These are phyloP conservation scores for Drosophila diplacantha DNA, from an alignment of 2,888 invertebrate species.

Conservation along the genomic window DNA sequence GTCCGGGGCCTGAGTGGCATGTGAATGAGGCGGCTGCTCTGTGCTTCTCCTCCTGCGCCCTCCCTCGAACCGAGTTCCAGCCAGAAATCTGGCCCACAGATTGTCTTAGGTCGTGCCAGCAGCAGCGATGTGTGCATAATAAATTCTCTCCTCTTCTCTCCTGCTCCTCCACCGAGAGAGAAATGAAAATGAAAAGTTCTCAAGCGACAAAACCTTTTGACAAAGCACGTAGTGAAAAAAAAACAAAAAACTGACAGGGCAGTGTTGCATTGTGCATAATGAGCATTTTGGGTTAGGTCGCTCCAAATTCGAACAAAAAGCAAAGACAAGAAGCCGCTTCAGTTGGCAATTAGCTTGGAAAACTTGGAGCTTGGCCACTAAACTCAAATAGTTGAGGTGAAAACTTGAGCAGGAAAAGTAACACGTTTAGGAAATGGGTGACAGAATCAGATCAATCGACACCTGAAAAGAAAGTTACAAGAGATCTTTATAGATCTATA, in stretches of 20 bases:
- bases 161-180: slow-evolving; percentile 16
- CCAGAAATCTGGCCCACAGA: slow-evolving; percentile 42
- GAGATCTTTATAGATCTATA: no score
- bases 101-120: slow-evolving; percentile 70
- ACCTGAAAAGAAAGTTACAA: slow-evolving; percentile 5
- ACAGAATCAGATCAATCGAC: slow-evolving; percentile 22
- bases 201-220: slow-evolving; percentile 57
- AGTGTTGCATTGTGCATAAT: slow-evolving; percentile 24
- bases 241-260: neutral
- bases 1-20: slow-evolving; percentile 59
- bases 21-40: slow-evolving; percentile 59
- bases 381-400: slow-evolving; percentile 21
- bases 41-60: neutral
- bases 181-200: slow-evolving; percentile 68
- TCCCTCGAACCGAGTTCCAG: neutral
- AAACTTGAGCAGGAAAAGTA: slow-evolving; percentile 15
- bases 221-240: slow-evolving; percentile 49
- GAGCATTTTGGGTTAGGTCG: slow-evolving; percentile 42
- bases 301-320: slow-evolving; percentile 47
- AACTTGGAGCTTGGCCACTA: slow-evolving; percentile 15
- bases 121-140: slow-evolving; percentile 56
- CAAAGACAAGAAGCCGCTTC: slow-evolving; percentile 16
- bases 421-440: slow-evolving; percentile 9
- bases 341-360: slow-evolving; percentile 1
- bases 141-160: slow-evolving; percentile 32